These are phyloP conservation scores for Agonopterix alstromeriana DNA, from an alignment of 2,888 invertebrate genomes.

Conservation along the genomic window DNA sequence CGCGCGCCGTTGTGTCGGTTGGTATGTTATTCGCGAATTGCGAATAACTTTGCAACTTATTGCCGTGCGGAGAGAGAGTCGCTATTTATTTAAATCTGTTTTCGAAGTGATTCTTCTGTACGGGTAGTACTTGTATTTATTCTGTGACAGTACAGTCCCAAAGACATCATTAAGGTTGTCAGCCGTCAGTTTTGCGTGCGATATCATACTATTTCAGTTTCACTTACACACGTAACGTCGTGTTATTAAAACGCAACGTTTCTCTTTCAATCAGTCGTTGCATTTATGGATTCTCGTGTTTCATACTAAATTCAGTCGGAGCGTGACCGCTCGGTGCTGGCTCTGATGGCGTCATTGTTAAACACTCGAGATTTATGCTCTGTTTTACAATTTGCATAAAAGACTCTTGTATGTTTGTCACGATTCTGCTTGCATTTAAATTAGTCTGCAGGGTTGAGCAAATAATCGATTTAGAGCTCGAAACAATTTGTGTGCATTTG, in stretches of 20 bases:
- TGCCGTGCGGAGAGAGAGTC: too few species aligned
- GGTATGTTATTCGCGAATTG: too few species aligned
- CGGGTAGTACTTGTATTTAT: too few species aligned
- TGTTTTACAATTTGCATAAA: slow-evolving; percentile 12
- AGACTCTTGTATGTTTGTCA: slow-evolving; percentile 18
- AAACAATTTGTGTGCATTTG: too few species aligned
- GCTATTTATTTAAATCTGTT: too few species aligned
- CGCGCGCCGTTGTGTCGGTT: too few species aligned
- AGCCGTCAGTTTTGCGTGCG: too few species aligned
- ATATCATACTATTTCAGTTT: slow-evolving; percentile 13
- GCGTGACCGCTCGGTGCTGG: slow-evolving; percentile 22
- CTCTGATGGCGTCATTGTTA: slow-evolving; percentile 7
- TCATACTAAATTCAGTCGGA: slow-evolving; percentile 20
- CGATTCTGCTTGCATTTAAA: slow-evolving; percentile 30
- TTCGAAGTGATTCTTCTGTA: too few species aligned
- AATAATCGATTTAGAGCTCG: background rate
- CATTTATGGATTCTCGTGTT: slow-evolving; percentile 22
- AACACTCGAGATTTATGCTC: slow-evolving; percentile 19
- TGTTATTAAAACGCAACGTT: slow-evolving; percentile 36
- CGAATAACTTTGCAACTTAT: too few species aligned
- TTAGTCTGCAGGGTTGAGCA: slow-evolving; percentile 13
- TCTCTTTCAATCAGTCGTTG: slow-evolving; percentile 40
- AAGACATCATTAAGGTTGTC: too few species aligned
- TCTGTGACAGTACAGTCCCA: too few species aligned
- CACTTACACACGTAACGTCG: slow-evolving; percentile 8